These are phyloP conservation scores for Coelinius sp. DNA, from an alignment of 2,888 invertebrate genomes.

Conservation along the genomic window DNA sequence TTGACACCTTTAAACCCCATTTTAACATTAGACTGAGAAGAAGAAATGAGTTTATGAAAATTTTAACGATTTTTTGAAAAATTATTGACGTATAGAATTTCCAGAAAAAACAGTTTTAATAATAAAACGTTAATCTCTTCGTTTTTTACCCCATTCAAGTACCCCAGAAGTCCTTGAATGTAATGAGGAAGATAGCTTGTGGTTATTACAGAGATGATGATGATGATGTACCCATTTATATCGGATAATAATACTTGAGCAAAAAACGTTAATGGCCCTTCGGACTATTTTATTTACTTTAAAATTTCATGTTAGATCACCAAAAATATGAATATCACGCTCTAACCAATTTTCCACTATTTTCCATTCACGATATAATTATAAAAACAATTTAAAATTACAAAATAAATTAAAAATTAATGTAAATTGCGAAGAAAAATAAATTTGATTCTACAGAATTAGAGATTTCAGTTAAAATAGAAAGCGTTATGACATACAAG, in stretches of 20 bases:
- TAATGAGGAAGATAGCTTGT: not conserved
- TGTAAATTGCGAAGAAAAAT: too few relatives aligned
- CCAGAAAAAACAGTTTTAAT: not conserved
- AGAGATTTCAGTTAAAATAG: too few relatives aligned
- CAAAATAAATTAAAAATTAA: too few relatives aligned
- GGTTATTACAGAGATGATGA: not conserved
- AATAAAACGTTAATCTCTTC: not conserved
- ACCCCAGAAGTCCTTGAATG: not conserved
- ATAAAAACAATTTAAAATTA: too few relatives aligned
- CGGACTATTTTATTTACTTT: too few relatives aligned
- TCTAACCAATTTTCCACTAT: not conserved
- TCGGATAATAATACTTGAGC: not conserved
- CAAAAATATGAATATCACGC: not conserved
- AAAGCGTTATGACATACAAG: too few relatives aligned
- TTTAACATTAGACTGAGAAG: not conserved
- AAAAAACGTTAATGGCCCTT: too few relatives aligned
- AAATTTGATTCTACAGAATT: too few relatives aligned
- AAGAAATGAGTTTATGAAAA: not conserved
- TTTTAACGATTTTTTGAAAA: too few relatives aligned
- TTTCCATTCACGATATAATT: not conserved
- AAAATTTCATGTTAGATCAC: not conserved
- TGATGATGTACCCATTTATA: not conserved
- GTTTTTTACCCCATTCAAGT: not conserved
- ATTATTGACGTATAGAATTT: not conserved
- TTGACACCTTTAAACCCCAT: constrained; percentile 1